Evolutionary conservation across 1,140 invertebrate species (phyloP).

Genomic region (Himalopsyche phryganea): DNA sequence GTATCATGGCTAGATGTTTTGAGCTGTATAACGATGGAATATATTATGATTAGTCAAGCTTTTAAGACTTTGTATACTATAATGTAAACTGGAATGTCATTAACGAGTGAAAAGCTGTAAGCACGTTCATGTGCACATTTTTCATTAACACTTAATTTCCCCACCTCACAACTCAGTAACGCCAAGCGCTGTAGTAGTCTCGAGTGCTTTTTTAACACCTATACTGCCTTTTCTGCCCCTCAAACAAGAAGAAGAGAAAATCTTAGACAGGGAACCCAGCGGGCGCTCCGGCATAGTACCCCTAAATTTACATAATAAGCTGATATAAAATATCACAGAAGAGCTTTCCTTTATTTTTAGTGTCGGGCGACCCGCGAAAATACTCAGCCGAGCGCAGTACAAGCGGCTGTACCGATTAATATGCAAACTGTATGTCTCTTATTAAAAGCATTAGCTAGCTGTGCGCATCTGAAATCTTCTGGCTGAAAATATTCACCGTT

Average conservation of each 20-base stretch:
- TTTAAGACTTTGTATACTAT: too few relatives aligned
- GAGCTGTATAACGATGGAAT: too few relatives aligned
- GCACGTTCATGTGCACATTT: constrained; percentile 23
- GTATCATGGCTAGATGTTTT: too few relatives aligned
- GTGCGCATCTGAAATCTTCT: neutral
- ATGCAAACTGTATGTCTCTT: constrained; percentile 24
- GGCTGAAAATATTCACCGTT: constrained; percentile 11
- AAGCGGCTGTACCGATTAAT: constrained; percentile 15
- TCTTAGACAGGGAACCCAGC: constrained; percentile 2
- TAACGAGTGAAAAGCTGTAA: constrained; percentile 17
- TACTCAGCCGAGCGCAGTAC: constrained; percentile 1
- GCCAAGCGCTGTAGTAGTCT: neutral
- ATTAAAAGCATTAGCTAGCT: constrained; percentile 21
- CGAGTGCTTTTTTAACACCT: neutral
- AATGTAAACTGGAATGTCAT: too few relatives aligned
- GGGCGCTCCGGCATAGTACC: neutral
- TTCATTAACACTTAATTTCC: constrained; percentile 27
- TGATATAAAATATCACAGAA: constrained; percentile 26
- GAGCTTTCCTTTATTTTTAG: constrained; percentile 21
- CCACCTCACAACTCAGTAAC: neutral
- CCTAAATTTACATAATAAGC: constrained; percentile 25
- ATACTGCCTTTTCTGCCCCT: neutral
- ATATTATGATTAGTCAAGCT: too few relatives aligned
- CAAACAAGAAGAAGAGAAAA: neutral
- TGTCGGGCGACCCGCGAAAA: constrained; percentile 15